phyloP scores from a whole-genome alignment of 2,113 vertebrate species.

The Camarhynchus parvulus region DNA sequence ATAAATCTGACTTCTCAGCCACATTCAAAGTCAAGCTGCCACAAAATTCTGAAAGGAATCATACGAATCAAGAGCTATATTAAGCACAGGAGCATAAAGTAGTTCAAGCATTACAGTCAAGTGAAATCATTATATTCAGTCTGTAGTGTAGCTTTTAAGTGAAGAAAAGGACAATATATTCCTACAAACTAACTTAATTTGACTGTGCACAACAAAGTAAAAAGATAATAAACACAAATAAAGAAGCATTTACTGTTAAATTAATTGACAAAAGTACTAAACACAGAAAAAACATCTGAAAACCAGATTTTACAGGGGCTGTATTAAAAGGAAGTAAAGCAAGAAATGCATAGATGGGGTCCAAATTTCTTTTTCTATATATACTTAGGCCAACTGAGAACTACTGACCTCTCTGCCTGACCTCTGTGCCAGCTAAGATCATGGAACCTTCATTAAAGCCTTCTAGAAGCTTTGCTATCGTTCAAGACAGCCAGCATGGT shows the following conservation, averaged over 20 bases:
- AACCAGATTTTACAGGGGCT: background rate
- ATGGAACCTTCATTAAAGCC: background rate
- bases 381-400: background rate
- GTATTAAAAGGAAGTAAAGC: background rate
- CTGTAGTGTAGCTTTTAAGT: background rate
- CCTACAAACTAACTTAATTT: background rate
- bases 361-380: background rate
- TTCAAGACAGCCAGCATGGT: rapidly evolving
- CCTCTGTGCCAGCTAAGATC: background rate
- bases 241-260: background rate
- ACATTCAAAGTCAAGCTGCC: conserved; percentile 9
- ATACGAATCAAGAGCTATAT: background rate
- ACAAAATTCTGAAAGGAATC: conserved; percentile 9
- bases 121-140: background rate
- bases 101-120: background rate
- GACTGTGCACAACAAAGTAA: background rate
- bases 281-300: background rate
- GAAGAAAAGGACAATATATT: background rate
- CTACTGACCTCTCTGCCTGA: background rate
- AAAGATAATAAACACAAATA: background rate
- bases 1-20: conserved; percentile 21
- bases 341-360: background rate
- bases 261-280: background rate
- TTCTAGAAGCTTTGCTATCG: background rate
- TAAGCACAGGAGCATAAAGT: background rate